phyloP scores from a whole-genome alignment of 30 jellyfish, hydroid and myxozoan species.

The Chrysaora quinquecirrha region DNA sequence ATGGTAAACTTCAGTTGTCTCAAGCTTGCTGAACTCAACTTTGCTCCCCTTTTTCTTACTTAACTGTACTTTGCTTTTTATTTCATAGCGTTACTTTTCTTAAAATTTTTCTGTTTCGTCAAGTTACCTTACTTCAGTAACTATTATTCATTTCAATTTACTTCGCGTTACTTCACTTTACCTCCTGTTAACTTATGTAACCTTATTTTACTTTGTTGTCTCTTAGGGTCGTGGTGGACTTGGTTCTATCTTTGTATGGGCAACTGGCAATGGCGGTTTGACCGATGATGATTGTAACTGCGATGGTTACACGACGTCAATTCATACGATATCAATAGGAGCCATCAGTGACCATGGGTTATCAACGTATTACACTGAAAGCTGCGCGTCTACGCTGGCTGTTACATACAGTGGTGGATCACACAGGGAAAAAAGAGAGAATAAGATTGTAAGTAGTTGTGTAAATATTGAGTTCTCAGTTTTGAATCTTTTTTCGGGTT shows the following conservation, averaged over 20 bases:
- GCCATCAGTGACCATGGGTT: slow-evolving; percentile 99
- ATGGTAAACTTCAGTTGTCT: too few relatives aligned
- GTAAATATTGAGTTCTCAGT: neutral
- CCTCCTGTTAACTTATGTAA: too few relatives aligned
- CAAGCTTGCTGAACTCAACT: too few relatives aligned
- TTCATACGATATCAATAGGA: slow-evolving; percentile 94
- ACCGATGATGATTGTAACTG: slow-evolving; percentile 99
- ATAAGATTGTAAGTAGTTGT: slow-evolving; percentile 81
- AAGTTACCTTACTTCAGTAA: too few relatives aligned
- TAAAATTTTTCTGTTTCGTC: too few relatives aligned
- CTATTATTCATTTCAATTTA: too few relatives aligned
- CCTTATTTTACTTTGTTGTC: too few relatives aligned
- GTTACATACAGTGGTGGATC: slow-evolving; percentile 99
- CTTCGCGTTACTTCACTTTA: too few relatives aligned
- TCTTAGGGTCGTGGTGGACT: slow-evolving; percentile 99
- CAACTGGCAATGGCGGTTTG: slow-evolving; percentile 99
- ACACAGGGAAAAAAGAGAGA: slow-evolving; percentile 98
- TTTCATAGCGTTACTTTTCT: too few relatives aligned
- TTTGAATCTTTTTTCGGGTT: neutral
- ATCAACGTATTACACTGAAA: slow-evolving; percentile 98
- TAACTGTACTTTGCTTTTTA: too few relatives aligned
- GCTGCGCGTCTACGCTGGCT: slow-evolving; percentile 99
- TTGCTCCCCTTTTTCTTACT: too few relatives aligned
- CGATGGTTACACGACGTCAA: slow-evolving; percentile 99
- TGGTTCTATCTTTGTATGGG: slow-evolving; percentile 99